phyloP scores from a whole-genome alignment of 1,140 invertebrate species.

The Ips nitidus region DNA sequence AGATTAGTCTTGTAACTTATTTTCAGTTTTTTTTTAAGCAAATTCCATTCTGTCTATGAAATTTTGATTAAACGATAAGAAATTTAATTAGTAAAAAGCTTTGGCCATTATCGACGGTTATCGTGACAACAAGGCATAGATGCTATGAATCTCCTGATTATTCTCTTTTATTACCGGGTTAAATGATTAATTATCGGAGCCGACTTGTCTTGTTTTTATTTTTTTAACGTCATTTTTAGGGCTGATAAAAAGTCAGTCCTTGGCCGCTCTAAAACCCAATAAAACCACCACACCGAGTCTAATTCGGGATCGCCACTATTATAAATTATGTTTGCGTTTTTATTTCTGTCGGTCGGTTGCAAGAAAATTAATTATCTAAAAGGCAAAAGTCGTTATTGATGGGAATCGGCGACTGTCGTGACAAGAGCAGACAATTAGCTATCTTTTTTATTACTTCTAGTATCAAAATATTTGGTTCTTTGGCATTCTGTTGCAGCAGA shows the following conservation, averaged over 20 bases:
- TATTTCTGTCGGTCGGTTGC: slow-evolving; percentile 9
- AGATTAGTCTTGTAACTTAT: neutral
- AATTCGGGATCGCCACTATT: slow-evolving; percentile 12
- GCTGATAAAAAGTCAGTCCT: neutral
- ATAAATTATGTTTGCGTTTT: slow-evolving; percentile 23
- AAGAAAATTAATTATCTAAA: slow-evolving; percentile 24
- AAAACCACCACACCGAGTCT: slow-evolving; percentile 16
- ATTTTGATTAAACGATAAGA: neutral
- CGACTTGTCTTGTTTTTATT: neutral
- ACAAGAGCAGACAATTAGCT: slow-evolving; percentile 12
- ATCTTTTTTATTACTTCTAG: neutral
- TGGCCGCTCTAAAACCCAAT: slow-evolving; percentile 5
- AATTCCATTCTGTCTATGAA: neutral
- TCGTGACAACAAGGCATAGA: slow-evolving; percentile 6
- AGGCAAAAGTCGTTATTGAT: slow-evolving; percentile 24
- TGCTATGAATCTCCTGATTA: slow-evolving; percentile 1
- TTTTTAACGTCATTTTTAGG: neutral
- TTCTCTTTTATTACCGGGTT: slow-evolving; percentile 4
- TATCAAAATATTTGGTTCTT: no score
- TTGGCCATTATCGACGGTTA: neutral
- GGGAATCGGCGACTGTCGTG: slow-evolving; percentile 14
- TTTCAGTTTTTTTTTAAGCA: neutral
- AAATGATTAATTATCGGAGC: neutral
- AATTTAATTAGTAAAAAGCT: slow-evolving; percentile 10
- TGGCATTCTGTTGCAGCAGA: no score